A percentile compares a stretch with the other conserved stretches of the same genome.
These are phyloP conservation scores for Martes martes DNA, from an alignment of 2,113 vertebrate species.

Conservation along the genomic window DNA sequence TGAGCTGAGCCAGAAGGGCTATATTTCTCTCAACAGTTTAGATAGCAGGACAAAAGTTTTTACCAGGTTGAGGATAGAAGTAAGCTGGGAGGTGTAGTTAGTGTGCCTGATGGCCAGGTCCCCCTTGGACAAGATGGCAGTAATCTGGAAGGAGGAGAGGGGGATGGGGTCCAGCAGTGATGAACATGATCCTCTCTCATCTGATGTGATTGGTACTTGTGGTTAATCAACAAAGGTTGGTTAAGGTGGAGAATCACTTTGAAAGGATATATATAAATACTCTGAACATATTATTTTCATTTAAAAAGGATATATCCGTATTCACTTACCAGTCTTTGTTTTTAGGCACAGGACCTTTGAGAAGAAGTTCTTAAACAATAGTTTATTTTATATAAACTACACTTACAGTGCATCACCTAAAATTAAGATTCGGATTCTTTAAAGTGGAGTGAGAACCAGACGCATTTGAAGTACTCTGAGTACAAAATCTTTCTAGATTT, in stretches of 20 bases:
- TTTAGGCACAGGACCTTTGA: background rate
- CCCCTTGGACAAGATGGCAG: background rate
- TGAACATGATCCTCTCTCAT: background rate
- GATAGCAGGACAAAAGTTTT: background rate
- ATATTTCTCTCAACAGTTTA: background rate
- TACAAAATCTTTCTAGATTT: background rate
- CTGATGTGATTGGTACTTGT: background rate
- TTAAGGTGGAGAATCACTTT: background rate
- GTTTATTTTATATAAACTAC: background rate
- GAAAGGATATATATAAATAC: background rate
- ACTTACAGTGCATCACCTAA: background rate
- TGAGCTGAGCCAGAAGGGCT: background rate
- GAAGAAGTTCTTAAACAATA: background rate
- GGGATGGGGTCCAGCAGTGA: background rate
- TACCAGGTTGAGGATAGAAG: background rate
- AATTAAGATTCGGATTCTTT: conserved; percentile 36
- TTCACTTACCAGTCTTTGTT: background rate
- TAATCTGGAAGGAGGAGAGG: background rate
- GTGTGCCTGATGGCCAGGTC: background rate
- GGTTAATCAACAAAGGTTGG: background rate
- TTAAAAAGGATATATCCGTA: background rate
- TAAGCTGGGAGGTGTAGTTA: background rate
- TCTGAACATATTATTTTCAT: conserved; percentile 2
- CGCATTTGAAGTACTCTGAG: background rate
- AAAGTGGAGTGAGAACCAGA: background rate